phyloP scores from a whole-genome alignment of 2,888 invertebrate genomes.

The Epirrita christyi region DNA sequence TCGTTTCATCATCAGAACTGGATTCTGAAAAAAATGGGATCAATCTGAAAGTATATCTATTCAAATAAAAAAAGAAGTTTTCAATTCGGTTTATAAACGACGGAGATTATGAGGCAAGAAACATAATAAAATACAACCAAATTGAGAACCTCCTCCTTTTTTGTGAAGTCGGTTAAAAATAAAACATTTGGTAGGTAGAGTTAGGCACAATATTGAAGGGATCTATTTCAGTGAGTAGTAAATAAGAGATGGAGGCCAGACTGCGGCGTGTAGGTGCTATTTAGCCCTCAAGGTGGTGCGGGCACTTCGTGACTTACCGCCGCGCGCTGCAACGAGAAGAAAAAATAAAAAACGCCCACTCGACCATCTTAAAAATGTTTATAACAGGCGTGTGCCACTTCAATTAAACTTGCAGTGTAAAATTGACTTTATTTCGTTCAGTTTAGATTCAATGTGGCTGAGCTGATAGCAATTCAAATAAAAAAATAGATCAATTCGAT shows the following conservation, averaged over 20 bases:
- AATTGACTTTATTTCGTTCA: slow-evolving; percentile 1
- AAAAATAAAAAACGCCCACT: slow-evolving; percentile 62
- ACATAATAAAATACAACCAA: no score
- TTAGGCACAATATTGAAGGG: slow-evolving; percentile 19
- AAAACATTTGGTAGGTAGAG: slow-evolving; percentile 7
- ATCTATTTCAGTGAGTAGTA: slow-evolving; percentile 52
- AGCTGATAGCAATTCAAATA: no score
- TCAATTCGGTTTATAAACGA: no score
- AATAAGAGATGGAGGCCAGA: slow-evolving; percentile 52
- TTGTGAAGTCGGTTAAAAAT: no score
- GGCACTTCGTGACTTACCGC: slow-evolving; percentile 82
- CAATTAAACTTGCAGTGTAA: neutral
- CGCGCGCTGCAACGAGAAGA: slow-evolving; percentile 58
- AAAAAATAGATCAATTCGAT: no score
- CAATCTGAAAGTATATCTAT: no score
- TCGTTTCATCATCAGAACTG: no score
- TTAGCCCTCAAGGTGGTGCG: slow-evolving; percentile 80
- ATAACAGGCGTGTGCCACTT: slow-evolving; percentile 33
- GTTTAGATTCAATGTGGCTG: neutral
- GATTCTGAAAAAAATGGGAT: no score
- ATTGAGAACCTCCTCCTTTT: no score
- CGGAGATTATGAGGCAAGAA: no score
- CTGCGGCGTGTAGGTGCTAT: slow-evolving; percentile 71
- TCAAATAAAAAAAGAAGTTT: no score
- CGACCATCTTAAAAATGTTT: slow-evolving; percentile 76